Base-by-base conservation (phyloP, 1,140 invertebrate species). In the Zophobas morio region DNA sequence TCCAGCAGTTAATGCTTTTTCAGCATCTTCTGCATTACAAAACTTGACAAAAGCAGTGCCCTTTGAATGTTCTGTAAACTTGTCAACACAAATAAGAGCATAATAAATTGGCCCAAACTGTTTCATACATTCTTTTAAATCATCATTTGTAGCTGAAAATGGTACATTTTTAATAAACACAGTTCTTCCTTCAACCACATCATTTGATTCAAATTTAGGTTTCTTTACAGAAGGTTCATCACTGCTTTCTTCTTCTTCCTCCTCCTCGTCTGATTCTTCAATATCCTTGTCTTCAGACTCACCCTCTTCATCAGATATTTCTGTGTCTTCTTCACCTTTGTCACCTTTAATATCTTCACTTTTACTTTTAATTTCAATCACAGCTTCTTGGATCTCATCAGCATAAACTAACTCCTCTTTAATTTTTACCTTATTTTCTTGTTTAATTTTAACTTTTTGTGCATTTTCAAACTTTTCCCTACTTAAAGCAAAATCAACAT, bases 11-110 rank as follows among this genome's bases (percentile, higher is more conserved):
- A 95, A 85, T 85, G 93, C 96, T 76, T 91, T 91, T 79, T 95
- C 91, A 0, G 94, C 94, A 83, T 93, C 91, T 82, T 94, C 92
- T 79, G 92, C 89, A 77, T 91, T 89, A 84, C 88, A 89, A 86
- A 96, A 98, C 88, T 96, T 96, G 3, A 96, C 94, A 88, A 98
- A 98, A 35, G 91, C 96, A 0, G 94, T 95, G 80, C 97, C 97
- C 88, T 93, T 97, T 0, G 96, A 95, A 88, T 97, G 95, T 77
- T 97, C 96, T 0, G 96, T 98, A 3, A 95, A 82, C 42, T 89
- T 88, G 88, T 99, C 96, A 0, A 94, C 89, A 82, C 96, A 98
- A 36, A 98, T 87, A 1, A 96, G 88, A 47, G 95, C 95, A 87
- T 98, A 99, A 80, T 91, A 90, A 1, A 96, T 84, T 0, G 92